These are phyloP conservation scores for Erethizon dorsatum DNA, from an alignment of 2,797 vertebrate species.

Conservation along the genomic window DNA sequence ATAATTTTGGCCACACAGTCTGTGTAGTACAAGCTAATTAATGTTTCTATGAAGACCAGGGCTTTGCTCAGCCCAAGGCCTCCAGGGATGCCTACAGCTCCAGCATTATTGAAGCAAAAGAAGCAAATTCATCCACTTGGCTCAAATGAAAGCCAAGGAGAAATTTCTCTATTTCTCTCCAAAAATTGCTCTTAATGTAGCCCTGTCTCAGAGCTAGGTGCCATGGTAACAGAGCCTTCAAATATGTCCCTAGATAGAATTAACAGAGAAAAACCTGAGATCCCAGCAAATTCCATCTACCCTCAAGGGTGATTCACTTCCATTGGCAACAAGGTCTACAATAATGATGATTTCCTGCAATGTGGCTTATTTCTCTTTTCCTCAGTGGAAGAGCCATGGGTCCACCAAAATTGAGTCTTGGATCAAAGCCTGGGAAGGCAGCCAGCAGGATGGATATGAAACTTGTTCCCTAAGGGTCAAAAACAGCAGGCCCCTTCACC, in stretches of 20 bases:
- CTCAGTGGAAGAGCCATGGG: background rate
- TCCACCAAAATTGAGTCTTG: background rate
- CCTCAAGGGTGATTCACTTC: constrained; percentile 8
- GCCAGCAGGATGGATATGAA: background rate
- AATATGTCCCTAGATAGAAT: constrained; percentile 54
- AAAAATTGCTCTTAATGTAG: constrained; percentile 66
- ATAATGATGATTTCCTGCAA: background rate
- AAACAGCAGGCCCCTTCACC: background rate
- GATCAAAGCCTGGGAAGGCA: constrained; percentile 5
- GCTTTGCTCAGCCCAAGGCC: background rate
- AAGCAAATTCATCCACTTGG: constrained; percentile 68
- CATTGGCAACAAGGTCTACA: constrained; percentile 49
- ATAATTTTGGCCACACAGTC: background rate
- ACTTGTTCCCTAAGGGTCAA: background rate
- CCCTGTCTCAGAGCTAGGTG: constrained; percentile 54
- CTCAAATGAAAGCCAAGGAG: constrained; percentile 69
- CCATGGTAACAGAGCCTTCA: constrained; percentile 76
- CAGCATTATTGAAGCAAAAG: constrained; percentile 73
- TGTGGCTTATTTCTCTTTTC: background rate
- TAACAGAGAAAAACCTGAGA: constrained; percentile 47
- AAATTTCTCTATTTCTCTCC: constrained; percentile 76
- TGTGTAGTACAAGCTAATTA: constrained; percentile 66
- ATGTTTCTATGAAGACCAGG: constrained; percentile 39
- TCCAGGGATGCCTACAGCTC: constrained; percentile 63
- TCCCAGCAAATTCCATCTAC: constrained; percentile 56